Evolutionary conservation across 2,888 invertebrate species (phyloP).

Genomic region (Stegophylla sp.): DNA sequence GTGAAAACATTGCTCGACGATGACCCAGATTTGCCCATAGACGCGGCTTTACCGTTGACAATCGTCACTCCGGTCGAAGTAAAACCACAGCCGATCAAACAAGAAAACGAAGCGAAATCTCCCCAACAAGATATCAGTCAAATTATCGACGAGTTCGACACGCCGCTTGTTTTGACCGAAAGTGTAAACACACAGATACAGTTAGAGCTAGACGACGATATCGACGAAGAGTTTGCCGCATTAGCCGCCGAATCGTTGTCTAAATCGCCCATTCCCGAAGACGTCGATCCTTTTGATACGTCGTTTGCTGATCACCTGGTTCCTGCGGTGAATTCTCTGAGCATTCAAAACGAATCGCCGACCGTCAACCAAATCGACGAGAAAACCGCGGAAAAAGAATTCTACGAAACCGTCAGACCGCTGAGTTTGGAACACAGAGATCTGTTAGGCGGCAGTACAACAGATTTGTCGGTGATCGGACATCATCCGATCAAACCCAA

Average conservation of each 20-base stretch:
- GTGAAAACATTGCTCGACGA: constrained; percentile 73
- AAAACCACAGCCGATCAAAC: constrained; percentile 19
- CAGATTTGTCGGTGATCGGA: constrained; percentile 75
- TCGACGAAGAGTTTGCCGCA: constrained; percentile 79
- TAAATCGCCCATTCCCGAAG: constrained; percentile 70
- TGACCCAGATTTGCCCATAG: constrained; percentile 66
- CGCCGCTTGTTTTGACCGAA: constrained; percentile 42
- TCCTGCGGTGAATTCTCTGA: constrained; percentile 65
- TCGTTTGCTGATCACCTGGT: constrained; percentile 78
- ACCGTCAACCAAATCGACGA: neutral
- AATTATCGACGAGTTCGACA: constrained; percentile 52
- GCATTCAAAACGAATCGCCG: constrained; percentile 38
- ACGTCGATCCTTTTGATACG: constrained; percentile 84
- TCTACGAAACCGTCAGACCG: constrained; percentile 44
- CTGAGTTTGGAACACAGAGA: constrained; percentile 68
- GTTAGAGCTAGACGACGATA: constrained; percentile 69
- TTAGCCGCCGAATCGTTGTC: constrained; percentile 79
- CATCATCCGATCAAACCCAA: constrained; percentile 74
- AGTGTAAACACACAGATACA: constrained; percentile 59
- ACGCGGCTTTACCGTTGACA: constrained; percentile 40
- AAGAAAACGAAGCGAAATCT: constrained; percentile 30
- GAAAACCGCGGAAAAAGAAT: constrained; percentile 30
- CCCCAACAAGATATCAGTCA: constrained; percentile 50
- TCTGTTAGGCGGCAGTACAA: constrained; percentile 77
- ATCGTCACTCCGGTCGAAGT: constrained; percentile 48